phyloP scores from a whole-genome alignment of 2,888 invertebrate genomes.

The Lumbricus terrestris region DNA sequence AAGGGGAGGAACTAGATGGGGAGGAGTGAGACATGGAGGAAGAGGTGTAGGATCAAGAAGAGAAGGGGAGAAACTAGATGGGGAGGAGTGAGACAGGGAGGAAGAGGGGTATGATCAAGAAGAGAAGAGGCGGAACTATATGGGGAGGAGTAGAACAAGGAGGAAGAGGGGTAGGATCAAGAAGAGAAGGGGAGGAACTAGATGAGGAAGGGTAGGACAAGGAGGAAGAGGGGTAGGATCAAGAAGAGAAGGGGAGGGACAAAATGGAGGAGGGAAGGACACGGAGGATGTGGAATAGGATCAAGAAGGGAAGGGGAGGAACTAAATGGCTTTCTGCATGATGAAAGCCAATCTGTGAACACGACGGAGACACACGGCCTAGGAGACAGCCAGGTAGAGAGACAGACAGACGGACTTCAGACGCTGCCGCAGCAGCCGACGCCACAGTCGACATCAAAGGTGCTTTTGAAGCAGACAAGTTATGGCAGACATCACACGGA shows the following conservation, averaged over 20 bases:
- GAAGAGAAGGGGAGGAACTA: too few species aligned
- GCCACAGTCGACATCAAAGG: conserved; percentile 13
- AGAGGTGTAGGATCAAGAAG: too few species aligned
- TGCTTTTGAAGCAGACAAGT: conserved; percentile 9
- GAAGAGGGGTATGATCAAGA: background rate
- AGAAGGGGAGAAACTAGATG: too few species aligned
- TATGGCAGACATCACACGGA: conserved; percentile 8
- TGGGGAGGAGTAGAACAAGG: too few species aligned
- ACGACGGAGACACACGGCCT: background rate
- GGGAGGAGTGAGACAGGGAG: too few species aligned
- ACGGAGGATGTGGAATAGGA: background rate
- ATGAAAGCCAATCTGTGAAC: background rate
- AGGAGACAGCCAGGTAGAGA: background rate
- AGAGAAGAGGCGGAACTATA: background rate
- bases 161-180: too few species aligned
- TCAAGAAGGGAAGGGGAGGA: background rate
- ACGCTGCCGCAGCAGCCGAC: conserved; percentile 8
- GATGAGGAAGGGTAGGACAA: too few species aligned
- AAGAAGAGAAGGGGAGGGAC: too few species aligned
- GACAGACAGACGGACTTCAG: background rate
- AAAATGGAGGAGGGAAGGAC: background rate
- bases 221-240: too few species aligned
- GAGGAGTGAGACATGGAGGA: too few species aligned
- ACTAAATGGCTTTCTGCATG: conserved; percentile 10
- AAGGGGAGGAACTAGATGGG: background rate